Percentiles rank a stretch among this genome's conserved stretches.
Evolutionary conservation across 2,113 vertebrate species (phyloP).

Genomic region (Hepsetus odoe): DNA sequence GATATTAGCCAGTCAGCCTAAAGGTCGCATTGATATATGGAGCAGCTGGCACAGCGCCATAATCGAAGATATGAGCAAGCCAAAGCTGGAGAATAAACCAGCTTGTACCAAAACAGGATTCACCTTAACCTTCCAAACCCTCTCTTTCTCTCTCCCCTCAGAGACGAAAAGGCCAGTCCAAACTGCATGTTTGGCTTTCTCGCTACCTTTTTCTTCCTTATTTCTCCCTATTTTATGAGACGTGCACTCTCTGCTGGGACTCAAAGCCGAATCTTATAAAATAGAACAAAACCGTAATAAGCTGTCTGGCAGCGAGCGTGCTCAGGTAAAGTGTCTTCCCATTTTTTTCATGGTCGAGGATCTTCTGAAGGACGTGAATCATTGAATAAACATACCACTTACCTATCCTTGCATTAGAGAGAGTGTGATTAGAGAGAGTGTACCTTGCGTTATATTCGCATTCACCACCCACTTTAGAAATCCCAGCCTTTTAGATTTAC

Average conservation of each 20-base stretch:
- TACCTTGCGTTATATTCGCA: neutral
- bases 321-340: neutral
- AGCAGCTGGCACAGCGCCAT: neutral
- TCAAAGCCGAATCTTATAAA: neutral
- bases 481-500: too few relatives aligned
- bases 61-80: neutral
- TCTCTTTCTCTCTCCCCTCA: neutral
- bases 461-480: neutral
- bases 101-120: neutral
- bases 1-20: neutral
- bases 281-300: neutral
- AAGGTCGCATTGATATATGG: neutral
- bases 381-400: neutral
- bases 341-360: neutral
- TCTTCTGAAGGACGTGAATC: neutral
- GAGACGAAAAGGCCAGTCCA: neutral
- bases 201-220: neutral
- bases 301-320: neutral
- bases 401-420: neutral
- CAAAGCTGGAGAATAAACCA: neutral
- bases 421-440: neutral
- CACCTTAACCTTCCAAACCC: slow-evolving; percentile 6
- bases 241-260: neutral
- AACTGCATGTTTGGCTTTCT: neutral
- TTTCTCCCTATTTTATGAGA: neutral